Evolutionary conservation across 2,888 invertebrate species (phyloP).

Genomic region (Apoderus coryli): DNA sequence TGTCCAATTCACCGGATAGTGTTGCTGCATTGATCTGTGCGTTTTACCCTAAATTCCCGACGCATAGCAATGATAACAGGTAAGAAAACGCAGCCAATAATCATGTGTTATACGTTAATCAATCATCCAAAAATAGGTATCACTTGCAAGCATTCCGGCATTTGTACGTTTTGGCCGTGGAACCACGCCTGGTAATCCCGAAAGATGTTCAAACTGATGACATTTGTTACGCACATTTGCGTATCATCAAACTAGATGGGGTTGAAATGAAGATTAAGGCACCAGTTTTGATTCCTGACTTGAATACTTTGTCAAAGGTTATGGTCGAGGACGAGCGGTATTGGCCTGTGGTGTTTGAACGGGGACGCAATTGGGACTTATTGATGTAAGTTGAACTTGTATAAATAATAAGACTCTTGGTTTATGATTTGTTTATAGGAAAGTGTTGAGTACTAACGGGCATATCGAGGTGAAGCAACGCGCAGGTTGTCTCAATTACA

Average conservation of each 20-base stretch:
- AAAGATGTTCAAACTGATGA: conserved; percentile 68
- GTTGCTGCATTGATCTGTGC: conserved; percentile 85
- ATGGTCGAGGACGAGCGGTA: conserved; percentile 72
- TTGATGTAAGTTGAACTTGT: conserved; percentile 42
- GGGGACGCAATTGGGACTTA: conserved; percentile 71
- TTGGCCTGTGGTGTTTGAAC: conserved; percentile 77
- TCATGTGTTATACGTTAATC: no score
- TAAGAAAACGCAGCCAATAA: no score
- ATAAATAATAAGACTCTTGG: conserved; percentile 1
- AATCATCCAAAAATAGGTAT: no score
- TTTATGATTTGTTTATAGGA: conserved; percentile 32
- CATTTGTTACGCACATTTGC: conserved; percentile 69
- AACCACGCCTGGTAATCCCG: conserved; percentile 78
- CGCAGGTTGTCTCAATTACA: conserved; percentile 76
- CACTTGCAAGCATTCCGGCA: conserved; percentile 96
- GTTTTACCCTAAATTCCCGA: conserved; percentile 94
- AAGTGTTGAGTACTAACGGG: conserved; percentile 50
- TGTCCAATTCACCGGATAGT: conserved; percentile 67
- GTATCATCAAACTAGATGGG: conserved; percentile 37
- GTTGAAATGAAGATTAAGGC: conserved; percentile 41
- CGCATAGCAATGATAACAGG: conserved; percentile 93
- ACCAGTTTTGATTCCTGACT: conserved; percentile 75
- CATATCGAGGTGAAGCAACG: conserved; percentile 76
- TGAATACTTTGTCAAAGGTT: conserved; percentile 58
- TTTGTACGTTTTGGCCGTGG: conserved; percentile 86